Percentiles rank a stretch among this genome's conserved stretches.
phyloP scores from a whole-genome alignment of 2,797 vertebrate species.

The Agapornis canus region DNA sequence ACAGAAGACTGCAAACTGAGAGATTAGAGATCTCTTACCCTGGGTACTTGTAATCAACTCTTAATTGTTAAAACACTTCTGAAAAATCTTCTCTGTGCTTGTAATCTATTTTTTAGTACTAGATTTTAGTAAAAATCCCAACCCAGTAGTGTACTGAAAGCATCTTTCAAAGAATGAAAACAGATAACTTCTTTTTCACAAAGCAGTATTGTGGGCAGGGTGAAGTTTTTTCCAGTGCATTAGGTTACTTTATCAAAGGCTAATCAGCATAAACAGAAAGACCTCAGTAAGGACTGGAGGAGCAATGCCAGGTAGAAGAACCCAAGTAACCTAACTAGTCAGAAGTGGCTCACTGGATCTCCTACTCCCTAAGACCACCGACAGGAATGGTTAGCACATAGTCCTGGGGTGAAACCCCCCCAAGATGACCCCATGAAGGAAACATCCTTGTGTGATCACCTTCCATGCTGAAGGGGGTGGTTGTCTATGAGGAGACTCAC shows the following conservation, averaged over 20 bases:
- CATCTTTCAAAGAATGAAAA: not conserved
- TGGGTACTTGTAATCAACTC: not conserved
- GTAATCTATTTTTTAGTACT: not conserved
- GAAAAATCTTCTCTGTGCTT: not conserved
- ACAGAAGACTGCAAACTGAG: not conserved
- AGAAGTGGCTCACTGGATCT: not conserved
- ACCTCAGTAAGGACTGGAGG: not conserved
- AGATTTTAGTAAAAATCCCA: not conserved
- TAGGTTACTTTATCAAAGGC: not conserved
- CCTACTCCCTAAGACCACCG: not conserved
- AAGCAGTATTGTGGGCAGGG: not conserved
- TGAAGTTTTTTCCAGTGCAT: not conserved
- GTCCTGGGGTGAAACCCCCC: not conserved
- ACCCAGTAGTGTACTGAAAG: not conserved
- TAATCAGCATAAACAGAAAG: not conserved
- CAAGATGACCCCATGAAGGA: not conserved
- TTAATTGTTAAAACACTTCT: not conserved
- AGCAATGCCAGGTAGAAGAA: not conserved
- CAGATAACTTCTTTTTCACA: not conserved
- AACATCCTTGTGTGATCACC: not conserved
- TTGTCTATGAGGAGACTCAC: not conserved
- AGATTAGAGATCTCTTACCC: not conserved
- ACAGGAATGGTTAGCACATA: not conserved
- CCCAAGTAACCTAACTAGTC: not conserved
- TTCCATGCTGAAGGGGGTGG: rapidly evolving